Percentiles rank a stretch among this genome's conserved stretches.
phyloP scores from a whole-genome alignment of 2,888 invertebrate genomes.

The Rapana venosa region DNA sequence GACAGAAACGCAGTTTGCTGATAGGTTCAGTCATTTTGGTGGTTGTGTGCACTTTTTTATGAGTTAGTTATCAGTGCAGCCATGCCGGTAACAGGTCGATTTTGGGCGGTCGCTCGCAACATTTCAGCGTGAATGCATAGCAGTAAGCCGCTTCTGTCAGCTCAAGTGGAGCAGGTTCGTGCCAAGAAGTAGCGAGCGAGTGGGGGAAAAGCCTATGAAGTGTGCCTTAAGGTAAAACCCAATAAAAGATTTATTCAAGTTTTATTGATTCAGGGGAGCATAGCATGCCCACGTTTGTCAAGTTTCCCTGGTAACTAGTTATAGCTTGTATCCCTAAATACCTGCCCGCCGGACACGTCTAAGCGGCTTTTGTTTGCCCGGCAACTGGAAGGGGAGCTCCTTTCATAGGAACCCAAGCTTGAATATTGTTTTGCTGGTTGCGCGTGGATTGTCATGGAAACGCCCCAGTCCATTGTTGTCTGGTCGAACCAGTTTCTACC shows the following conservation, averaged over 20 bases:
- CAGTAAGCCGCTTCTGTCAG: slow-evolving; percentile 37
- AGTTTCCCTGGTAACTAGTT: slow-evolving; percentile 49
- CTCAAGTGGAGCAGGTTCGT: slow-evolving; percentile 20
- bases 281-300: slow-evolving; percentile 49
- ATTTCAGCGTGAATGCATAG: background rate
- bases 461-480: slow-evolving; percentile 46
- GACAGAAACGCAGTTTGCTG: background rate
- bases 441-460: slow-evolving; percentile 56
- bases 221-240: slow-evolving; percentile 47
- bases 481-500: slow-evolving; percentile 42
- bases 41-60: background rate
- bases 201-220: slow-evolving; percentile 15
- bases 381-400: slow-evolving; percentile 45
- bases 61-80: slow-evolving; percentile 16
- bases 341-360: slow-evolving; percentile 46
- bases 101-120: slow-evolving; percentile 30
- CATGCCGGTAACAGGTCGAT: background rate
- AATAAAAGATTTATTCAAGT: slow-evolving; percentile 68
- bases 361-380: slow-evolving; percentile 49
- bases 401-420: slow-evolving; percentile 51
- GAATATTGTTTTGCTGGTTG: slow-evolving; percentile 51
- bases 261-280: slow-evolving; percentile 60
- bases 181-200: slow-evolving; percentile 39
- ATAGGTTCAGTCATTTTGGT: background rate
- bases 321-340: slow-evolving; percentile 41